These are phyloP conservation scores for Bellardia pandia DNA, from an alignment of 2,888 invertebrate species.

Conservation along the genomic window DNA sequence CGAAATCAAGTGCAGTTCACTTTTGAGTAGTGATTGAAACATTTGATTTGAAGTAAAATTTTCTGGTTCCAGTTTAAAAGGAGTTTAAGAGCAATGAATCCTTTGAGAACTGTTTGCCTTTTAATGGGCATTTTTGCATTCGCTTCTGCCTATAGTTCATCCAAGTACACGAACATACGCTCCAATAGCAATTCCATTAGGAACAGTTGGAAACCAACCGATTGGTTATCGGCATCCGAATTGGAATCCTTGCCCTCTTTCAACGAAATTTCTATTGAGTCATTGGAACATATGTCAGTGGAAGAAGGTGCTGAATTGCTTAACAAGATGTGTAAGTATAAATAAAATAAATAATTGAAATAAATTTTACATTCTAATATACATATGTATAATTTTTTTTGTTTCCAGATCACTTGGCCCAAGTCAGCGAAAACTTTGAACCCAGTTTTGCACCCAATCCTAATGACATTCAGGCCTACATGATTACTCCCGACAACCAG, in stretches of 20 bases:
- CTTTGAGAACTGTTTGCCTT: constrained; percentile 77
- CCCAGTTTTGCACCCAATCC: constrained; percentile 76
- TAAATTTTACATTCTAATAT: neutral
- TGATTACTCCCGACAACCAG: constrained; percentile 41
- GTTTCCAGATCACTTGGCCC: constrained; percentile 78
- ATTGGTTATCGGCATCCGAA: constrained; percentile 78
- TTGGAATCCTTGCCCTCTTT: constrained; percentile 78
- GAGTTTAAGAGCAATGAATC: constrained; percentile 76
- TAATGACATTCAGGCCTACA: constrained; percentile 69
- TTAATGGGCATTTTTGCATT: constrained; percentile 76
- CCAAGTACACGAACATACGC: constrained; percentile 50
- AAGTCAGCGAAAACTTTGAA: constrained; percentile 76
- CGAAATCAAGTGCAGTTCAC: neutral
- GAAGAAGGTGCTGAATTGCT: constrained; percentile 78
- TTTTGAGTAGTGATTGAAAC: neutral
- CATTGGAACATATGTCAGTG: constrained; percentile 78
- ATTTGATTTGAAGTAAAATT: neutral
- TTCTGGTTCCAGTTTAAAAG: neutral
- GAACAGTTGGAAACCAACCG: constrained; percentile 76
- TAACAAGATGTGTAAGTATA: constrained; percentile 79
- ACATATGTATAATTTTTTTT: neutral
- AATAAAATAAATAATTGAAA: constrained; percentile 47
- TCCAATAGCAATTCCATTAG: constrained; percentile 73
- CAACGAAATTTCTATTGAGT: constrained; percentile 77
- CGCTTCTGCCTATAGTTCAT: constrained; percentile 66